phyloP scores from a whole-genome alignment of 2,888 invertebrate genomes.

The Charanyca ferruginea region DNA sequence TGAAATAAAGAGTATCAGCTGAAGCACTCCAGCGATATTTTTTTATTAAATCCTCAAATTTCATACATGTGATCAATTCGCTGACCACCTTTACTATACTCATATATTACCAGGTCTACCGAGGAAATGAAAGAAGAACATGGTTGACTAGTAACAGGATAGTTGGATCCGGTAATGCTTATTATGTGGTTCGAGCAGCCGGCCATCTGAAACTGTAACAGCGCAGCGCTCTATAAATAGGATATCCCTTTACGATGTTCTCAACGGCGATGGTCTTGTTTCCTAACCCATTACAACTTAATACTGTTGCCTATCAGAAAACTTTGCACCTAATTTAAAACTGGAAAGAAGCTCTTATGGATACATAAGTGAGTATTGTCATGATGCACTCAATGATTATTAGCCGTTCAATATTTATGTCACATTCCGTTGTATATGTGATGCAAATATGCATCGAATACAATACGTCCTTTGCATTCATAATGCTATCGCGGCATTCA shows the following conservation, averaged over 20 bases:
- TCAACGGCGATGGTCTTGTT: conserved; percentile 23
- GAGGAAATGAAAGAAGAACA: background rate
- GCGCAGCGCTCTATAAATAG: conserved; percentile 2
- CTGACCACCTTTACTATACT: background rate
- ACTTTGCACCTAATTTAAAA: background rate
- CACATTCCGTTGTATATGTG: background rate
- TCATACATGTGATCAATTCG: background rate
- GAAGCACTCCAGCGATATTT: conserved; percentile 11
- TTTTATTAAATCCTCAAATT: conserved; percentile 1
- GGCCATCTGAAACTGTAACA: conserved; percentile 10
- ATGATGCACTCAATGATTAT: background rate
- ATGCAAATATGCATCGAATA: conserved; percentile 12
- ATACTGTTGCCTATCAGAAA: background rate
- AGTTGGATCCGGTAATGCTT: conserved; percentile 21
- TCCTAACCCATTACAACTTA: conserved; percentile 26
- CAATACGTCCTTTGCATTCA: conserved; percentile 5
- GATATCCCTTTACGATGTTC: conserved; percentile 17
- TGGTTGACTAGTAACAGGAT: conserved; percentile 10
- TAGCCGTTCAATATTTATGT: background rate
- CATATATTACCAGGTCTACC: background rate
- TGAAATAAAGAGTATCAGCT: conserved; percentile 21
- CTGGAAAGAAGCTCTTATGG: background rate
- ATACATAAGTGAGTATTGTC: background rate
- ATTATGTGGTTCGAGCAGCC: conserved; percentile 27
- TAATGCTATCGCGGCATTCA: conserved; percentile 16